These are phyloP conservation scores for Meloidogyne floridensis DNA, from an alignment of 1,140 invertebrate genomes.

Conservation along the genomic window DNA sequence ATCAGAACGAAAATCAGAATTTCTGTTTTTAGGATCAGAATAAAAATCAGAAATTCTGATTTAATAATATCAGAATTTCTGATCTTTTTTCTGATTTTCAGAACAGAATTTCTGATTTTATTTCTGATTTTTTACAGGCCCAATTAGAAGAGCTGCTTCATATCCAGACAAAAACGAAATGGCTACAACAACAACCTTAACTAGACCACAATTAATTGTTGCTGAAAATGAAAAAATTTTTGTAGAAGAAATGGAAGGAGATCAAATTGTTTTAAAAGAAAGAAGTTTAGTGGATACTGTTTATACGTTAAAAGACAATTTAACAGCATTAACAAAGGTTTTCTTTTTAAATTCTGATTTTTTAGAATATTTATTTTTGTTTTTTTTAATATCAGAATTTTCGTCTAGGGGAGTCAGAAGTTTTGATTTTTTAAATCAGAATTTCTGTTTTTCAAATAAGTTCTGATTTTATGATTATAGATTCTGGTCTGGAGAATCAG, in stretches of 20 bases:
- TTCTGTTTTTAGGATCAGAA: too few species aligned
- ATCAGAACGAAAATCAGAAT: too few species aligned
- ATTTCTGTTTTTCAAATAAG: background rate
- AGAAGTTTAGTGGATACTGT: slow-evolving; percentile 75
- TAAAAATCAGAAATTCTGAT: background rate
- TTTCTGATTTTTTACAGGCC: background rate
- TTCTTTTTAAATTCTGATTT: slow-evolving; percentile 19
- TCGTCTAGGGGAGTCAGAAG: too few species aligned
- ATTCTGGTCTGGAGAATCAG: too few species aligned
- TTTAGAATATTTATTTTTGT: too few species aligned
- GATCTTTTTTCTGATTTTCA: slow-evolving; percentile 10
- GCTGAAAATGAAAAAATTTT: slow-evolving; percentile 73
- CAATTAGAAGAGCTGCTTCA: slow-evolving; percentile 42
- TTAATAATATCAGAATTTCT: background rate
- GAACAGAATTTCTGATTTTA: background rate
- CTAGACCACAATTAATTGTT: slow-evolving; percentile 70
- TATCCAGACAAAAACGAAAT: slow-evolving; percentile 43
- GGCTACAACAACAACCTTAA: slow-evolving; percentile 40
- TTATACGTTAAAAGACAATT: slow-evolving; percentile 73
- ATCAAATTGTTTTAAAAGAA: slow-evolving; percentile 69
- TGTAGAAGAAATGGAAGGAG: slow-evolving; percentile 69
- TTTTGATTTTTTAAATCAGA: slow-evolving; percentile 15
- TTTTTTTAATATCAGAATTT: too few species aligned
- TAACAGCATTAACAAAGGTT: slow-evolving; percentile 71
- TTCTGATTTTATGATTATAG: too few species aligned